Conservation (phyloP, 2,797 vertebrate genomes). For the Pteropus rufus region DNA sequence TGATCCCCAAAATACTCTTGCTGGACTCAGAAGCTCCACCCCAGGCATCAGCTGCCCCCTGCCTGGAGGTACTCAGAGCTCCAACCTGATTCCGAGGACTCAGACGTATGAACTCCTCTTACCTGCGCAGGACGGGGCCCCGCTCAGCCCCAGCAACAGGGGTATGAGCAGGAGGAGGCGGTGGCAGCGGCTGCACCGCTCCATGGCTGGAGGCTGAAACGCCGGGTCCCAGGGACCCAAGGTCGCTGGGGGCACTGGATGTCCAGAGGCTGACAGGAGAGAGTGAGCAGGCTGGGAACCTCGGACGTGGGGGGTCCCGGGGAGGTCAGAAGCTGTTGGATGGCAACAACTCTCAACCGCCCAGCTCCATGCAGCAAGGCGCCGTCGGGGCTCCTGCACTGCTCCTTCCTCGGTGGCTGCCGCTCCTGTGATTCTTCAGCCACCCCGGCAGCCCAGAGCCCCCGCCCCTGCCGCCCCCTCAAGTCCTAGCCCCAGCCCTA, state of each 20-base stretch:
- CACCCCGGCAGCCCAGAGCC: constrained; percentile 59
- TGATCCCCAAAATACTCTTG: neutral
- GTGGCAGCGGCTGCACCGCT: constrained; percentile 57
- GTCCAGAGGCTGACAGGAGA: neutral
- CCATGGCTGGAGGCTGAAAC: constrained; percentile 46
- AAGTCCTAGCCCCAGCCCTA: constrained; percentile 21
- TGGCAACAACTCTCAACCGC: neutral
- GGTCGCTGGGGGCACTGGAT: neutral
- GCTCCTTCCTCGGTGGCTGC: constrained; percentile 47
- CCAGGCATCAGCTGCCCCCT: neutral
- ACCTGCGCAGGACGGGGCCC: constrained; percentile 60
- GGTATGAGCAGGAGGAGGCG: constrained; percentile 58
- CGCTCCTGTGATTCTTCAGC: constrained; percentile 61
- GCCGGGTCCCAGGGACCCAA: constrained; percentile 7
- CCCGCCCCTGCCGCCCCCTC: constrained; percentile 50
- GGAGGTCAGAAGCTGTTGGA: neutral
- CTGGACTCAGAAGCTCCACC: neutral
- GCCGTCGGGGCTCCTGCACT: constrained; percentile 34
- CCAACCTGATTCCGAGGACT: neutral
- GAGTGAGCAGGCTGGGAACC: neutral
- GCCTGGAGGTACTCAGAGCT: neutral
- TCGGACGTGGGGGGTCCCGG: neutral
- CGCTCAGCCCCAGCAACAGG: constrained; percentile 66
- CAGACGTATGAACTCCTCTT: neutral
- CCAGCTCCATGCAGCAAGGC: constrained; percentile 38